Conservation (phyloP, 2,797 vertebrate genomes). For the Anomalospiza imberbis region DNA sequence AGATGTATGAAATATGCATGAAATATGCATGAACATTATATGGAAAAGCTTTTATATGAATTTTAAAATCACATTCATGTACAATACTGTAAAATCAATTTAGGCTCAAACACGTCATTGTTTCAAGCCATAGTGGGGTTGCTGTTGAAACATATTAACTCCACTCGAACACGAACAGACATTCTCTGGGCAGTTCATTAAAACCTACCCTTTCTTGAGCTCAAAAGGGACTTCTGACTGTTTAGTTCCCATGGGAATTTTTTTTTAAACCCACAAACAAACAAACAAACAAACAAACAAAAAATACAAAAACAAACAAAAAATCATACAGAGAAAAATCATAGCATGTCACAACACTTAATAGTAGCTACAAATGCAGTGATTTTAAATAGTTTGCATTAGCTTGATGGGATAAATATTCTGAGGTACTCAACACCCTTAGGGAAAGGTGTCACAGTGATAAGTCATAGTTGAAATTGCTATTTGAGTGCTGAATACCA, state of each 20-base stretch:
- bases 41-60: constrained; percentile 1
- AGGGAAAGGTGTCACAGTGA: constrained; percentile 36
- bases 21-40: background rate
- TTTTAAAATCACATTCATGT: constrained; percentile 6
- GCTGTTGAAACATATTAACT: constrained; percentile 41
- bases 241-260: background rate
- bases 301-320: too few species aligned
- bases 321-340: background rate
- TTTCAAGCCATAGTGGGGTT: constrained; percentile 7
- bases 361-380: constrained; percentile 54
- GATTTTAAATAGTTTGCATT: constrained; percentile 60
- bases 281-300: too few species aligned
- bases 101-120: background rate
- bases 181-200: constrained; percentile 46
- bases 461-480: constrained; percentile 55
- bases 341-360: constrained; percentile 56
- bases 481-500: constrained; percentile 60
- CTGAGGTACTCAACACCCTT: constrained; percentile 47
- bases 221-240: background rate
- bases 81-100: background rate
- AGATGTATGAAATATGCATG: background rate
- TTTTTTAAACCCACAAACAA: background rate
- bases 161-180: constrained; percentile 18
- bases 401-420: constrained; percentile 59
- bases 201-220: constrained; percentile 35